Evolutionary conservation across 2,113 vertebrate genomes (phyloP), one percentile per base, ranked within the genome.

Genomic region (Xiphophorus hellerii): DNA sequence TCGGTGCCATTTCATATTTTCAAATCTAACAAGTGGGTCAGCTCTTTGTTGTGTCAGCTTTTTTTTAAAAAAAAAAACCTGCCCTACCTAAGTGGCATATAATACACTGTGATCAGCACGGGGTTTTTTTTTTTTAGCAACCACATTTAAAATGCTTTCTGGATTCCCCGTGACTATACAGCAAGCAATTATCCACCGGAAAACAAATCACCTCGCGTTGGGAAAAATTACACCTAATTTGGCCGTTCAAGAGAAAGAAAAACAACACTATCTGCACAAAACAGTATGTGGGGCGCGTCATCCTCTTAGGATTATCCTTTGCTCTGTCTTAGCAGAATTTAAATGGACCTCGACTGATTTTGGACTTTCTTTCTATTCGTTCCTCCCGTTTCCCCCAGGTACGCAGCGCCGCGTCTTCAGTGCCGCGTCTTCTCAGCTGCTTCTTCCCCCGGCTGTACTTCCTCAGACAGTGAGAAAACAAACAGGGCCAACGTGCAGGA

Each of bases 21-120:
- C 66, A 76, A 79, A 83, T 86, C 80, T 79, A 84, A 90, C 84
- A 85, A 90, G 87, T 85, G 81, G 87, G 84, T 83, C 81, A 83
- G 76, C 27, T 62, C 37, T 84, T 83, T 90, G 84, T 87, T 85
- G 39, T 30, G 4, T 63, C 27, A 51, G 75, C 78, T 86, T 87
- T 82, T 79, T 84, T 86, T 88, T 77, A 76, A 28, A 28, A 28
- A 28, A 28, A 28, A 28, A 28, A 69, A 70, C 76, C 71, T 73
- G 66, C 31, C 80, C 77, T 58, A 20, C 78, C 69, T 84, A 75
- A 85, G 70, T 81, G 66, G 63, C 64, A 62, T 76, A 73, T 76
- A 87, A 85, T 87, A 14, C 64, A 31, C 64, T 76, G 65, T 83
- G 86, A 89, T 82, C 84, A 74, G 65, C 17, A 0, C 71, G 69